Conservation (phyloP, 2,113 vertebrate genomes). For the Dicaeum eximium region DNA sequence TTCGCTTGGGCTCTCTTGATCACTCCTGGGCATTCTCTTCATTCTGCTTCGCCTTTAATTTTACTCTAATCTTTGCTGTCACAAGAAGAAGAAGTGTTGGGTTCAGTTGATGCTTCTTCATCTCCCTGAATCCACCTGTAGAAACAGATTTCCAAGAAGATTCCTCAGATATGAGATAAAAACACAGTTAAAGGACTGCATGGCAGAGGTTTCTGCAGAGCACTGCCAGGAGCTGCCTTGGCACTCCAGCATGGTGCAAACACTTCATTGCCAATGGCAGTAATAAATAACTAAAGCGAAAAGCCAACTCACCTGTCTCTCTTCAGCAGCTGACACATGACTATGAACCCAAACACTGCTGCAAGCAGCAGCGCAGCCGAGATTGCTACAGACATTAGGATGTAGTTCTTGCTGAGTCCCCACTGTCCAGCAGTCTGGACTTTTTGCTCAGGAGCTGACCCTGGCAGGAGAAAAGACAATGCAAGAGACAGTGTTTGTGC, state of each 20-base stretch:
- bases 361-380: accelerated
- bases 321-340: neutral
- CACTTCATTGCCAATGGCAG: accelerated
- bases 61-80: neutral
- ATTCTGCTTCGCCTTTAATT: neutral
- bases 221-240: neutral
- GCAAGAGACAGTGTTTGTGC: accelerated
- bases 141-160: neutral
- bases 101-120: neutral
- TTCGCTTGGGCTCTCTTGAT: neutral
- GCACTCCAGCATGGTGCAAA: neutral
- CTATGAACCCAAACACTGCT: accelerated
- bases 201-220: neutral
- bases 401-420: neutral
- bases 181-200: neutral
- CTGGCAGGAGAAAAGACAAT: neutral
- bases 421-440: accelerated
- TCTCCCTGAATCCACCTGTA: neutral
- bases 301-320: neutral
- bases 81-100: neutral
- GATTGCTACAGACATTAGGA: accelerated
- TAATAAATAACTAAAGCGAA: neutral
- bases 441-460: neutral
- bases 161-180: neutral
- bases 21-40: neutral